These are phyloP conservation scores for Psococerastis gibbosa DNA, from an alignment of 2,888 invertebrate genomes.

Conservation along the genomic window DNA sequence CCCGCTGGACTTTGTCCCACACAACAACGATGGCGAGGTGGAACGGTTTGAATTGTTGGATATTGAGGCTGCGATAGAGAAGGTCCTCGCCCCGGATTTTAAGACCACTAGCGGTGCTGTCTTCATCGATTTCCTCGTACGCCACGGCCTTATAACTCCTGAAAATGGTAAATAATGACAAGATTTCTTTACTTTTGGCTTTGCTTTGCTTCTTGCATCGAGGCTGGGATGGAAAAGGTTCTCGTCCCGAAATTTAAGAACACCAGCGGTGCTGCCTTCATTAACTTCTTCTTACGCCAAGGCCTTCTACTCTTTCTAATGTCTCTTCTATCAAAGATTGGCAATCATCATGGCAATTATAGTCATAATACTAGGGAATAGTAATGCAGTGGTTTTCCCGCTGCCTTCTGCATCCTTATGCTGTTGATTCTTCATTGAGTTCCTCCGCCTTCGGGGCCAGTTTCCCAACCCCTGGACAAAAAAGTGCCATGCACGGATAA, in stretches of 20 bases:
- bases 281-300: conserved; percentile 85
- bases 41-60: conserved; percentile 3
- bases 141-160: conserved; percentile 74
- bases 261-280: conserved; percentile 75
- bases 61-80: conserved; percentile 33
- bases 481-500: too few species aligned
- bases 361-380: too few species aligned
- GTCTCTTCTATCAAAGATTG: too few species aligned
- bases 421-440: too few species aligned
- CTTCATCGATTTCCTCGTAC: conserved; percentile 76
- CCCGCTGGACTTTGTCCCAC: conserved; percentile 76
- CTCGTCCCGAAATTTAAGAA: conserved; percentile 77
- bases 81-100: conserved; percentile 64
- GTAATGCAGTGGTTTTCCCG: too few species aligned
- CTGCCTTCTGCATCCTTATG: too few species aligned
- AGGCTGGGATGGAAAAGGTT: conserved; percentile 46
- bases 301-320: too few species aligned
- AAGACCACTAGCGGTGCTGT: conserved; percentile 90
- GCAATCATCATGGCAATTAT: too few species aligned
- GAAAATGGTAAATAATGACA: conserved; percentile 84
- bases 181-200: too few species aligned
- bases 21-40: conserved; percentile 79
- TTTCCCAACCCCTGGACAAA: too few species aligned
- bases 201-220: too few species aligned
- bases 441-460: too few species aligned